Percentiles rank a stretch among this genome's conserved stretches.
These are phyloP conservation scores for Python bivittatus DNA, from an alignment of 2,113 vertebrate species.

Conservation along the genomic window DNA sequence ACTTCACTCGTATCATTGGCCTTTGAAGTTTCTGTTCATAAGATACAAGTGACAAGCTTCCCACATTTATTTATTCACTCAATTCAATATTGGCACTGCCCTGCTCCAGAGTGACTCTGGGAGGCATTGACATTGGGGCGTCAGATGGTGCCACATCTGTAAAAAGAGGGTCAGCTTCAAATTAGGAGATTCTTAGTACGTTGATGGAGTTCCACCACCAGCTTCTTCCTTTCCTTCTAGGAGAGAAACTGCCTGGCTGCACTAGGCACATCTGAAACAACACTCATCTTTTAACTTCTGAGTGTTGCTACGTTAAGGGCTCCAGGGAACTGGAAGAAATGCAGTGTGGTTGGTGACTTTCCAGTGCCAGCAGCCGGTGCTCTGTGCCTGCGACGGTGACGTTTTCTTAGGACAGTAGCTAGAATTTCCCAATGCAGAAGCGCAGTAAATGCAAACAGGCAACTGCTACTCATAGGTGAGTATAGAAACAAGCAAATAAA, in stretches of 20 bases:
- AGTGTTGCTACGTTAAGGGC: neutral
- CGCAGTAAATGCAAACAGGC: neutral
- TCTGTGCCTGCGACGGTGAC: neutral
- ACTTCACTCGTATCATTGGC: constrained; percentile 45
- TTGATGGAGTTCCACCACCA: too few relatives aligned
- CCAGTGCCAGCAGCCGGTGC: neutral
- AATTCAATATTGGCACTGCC: neutral
- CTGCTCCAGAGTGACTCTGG: neutral
- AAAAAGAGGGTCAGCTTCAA: neutral
- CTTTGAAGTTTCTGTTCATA: constrained; percentile 12
- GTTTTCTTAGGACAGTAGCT: neutral
- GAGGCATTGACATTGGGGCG: neutral
- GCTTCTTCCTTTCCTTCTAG: neutral
- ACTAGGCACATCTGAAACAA: neutral
- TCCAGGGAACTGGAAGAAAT: neutral
- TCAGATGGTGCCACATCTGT: neutral
- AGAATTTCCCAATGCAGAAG: neutral
- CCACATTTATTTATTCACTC: neutral
- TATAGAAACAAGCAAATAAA: neutral
- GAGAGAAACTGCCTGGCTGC: neutral
- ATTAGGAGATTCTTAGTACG: neutral
- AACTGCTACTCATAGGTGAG: too few relatives aligned
- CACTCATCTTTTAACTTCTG: neutral
- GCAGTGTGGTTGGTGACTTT: neutral
- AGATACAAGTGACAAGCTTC: neutral